These are phyloP conservation scores for Bradypus variegatus DNA, from an alignment of 2,797 vertebrate species.

Conservation along the genomic window DNA sequence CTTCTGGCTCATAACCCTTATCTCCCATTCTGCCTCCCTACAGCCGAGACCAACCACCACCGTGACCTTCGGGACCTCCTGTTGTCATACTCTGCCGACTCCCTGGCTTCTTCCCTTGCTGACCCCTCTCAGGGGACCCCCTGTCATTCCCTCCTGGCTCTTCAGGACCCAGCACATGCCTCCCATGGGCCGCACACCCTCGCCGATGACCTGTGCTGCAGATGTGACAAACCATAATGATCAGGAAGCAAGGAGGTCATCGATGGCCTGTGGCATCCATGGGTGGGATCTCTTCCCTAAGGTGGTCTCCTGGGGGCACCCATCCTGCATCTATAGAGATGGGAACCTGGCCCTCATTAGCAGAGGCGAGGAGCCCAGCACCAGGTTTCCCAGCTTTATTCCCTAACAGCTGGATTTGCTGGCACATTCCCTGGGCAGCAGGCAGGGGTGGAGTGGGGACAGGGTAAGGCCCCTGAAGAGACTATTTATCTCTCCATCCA, in stretches of 20 bases:
- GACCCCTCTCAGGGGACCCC: not conserved
- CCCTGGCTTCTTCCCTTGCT: not conserved
- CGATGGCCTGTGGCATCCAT: accelerated
- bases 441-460: too few species aligned
- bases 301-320: not conserved
- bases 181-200: not conserved
- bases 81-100: not conserved
- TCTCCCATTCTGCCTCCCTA: not conserved
- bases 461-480: not conserved
- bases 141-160: not conserved
- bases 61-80: not conserved
- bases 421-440: not conserved
- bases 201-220: not conserved
- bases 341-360: not conserved
- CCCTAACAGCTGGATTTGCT: not conserved
- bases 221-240: not conserved
- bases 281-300: not conserved
- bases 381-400: not conserved
- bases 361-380: not conserved
- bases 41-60: not conserved
- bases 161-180: not conserved
- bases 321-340: not conserved
- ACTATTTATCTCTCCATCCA: not conserved
- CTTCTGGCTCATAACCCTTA: not conserved
- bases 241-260: not conserved